A percentile compares a stretch with the other conserved stretches of the same genome.
These are phyloP conservation scores for Eupithecia tripunctaria DNA, from an alignment of 2,888 invertebrate species.

Conservation along the genomic window DNA sequence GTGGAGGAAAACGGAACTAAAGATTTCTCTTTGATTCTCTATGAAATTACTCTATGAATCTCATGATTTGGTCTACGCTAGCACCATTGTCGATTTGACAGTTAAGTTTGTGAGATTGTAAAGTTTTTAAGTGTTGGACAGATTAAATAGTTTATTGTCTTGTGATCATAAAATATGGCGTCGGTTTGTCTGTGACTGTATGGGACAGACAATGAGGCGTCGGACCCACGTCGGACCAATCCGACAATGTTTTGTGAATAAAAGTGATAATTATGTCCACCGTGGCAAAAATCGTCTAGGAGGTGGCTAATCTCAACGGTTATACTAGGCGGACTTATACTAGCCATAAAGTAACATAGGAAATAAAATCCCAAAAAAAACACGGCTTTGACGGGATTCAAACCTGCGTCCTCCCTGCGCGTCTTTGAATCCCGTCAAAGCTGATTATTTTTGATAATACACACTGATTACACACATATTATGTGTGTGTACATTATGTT, in stretches of 20 bases:
- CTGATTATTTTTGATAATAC: too few species aligned
- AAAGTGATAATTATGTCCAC: too few species aligned
- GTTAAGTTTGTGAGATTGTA: not conserved
- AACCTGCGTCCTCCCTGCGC: too few species aligned
- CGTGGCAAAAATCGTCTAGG: too few species aligned
- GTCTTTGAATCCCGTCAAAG: too few species aligned
- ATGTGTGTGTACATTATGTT: too few species aligned
- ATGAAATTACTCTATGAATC: not conserved
- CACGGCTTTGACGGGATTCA: too few species aligned
- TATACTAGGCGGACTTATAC: too few species aligned
- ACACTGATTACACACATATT: too few species aligned
- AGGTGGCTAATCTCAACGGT: too few species aligned
- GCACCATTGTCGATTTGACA: not conserved
- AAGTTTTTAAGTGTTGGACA: slow-evolving; percentile 20
- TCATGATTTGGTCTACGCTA: not conserved
- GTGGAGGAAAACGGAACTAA: not conserved
- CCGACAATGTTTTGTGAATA: not conserved
- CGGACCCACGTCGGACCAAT: not conserved
- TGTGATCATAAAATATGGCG: not conserved
- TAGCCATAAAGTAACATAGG: too few species aligned
- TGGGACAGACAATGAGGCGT: slow-evolving; percentile 12
- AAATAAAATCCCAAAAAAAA: too few species aligned
- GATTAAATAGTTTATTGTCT: slow-evolving; percentile 30
- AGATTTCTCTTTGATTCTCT: not conserved
- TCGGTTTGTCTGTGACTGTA: slow-evolving; percentile 3